These are phyloP conservation scores for Phylloscopus collybita DNA, from an alignment of 2,797 vertebrate species.

Conservation along the genomic window DNA sequence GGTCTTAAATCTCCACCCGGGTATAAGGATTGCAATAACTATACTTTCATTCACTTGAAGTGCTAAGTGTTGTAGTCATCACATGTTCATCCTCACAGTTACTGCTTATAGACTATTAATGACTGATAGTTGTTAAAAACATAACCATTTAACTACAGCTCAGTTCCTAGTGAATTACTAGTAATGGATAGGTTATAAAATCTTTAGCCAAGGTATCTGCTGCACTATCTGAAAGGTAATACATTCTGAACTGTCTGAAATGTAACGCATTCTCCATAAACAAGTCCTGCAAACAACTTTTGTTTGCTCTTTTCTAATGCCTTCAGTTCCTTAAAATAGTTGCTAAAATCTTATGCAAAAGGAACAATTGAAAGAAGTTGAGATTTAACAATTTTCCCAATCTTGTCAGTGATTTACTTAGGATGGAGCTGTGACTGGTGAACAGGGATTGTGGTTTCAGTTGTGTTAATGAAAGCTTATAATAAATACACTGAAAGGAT, in stretches of 20 bases:
- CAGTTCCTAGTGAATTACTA: slow-evolving; percentile 37
- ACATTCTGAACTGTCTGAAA: background rate
- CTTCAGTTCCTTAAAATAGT: background rate
- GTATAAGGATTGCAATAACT: slow-evolving; percentile 39
- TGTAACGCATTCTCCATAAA: background rate
- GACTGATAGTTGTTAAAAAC: background rate
- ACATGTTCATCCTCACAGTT: slow-evolving; percentile 41
- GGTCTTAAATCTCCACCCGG: slow-evolving; percentile 10
- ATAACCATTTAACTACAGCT: slow-evolving; percentile 50
- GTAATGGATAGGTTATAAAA: slow-evolving; percentile 7
- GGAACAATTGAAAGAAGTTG: background rate
- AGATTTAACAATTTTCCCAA: background rate
- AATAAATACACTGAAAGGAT: background rate
- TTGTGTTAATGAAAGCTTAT: background rate
- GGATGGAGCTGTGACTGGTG: background rate
- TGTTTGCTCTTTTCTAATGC: background rate
- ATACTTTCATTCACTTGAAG: slow-evolving; percentile 38
- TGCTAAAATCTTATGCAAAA: background rate
- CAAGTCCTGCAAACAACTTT: background rate
- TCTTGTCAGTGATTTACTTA: background rate
- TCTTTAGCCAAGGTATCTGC: background rate
- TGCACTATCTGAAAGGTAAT: background rate
- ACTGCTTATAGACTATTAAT: slow-evolving; percentile 38
- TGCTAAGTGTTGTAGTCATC: slow-evolving; percentile 57
- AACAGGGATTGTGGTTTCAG: background rate